Base-by-base conservation (phyloP, 1,140 invertebrate species). In the Drosophila ercepeae region DNA sequence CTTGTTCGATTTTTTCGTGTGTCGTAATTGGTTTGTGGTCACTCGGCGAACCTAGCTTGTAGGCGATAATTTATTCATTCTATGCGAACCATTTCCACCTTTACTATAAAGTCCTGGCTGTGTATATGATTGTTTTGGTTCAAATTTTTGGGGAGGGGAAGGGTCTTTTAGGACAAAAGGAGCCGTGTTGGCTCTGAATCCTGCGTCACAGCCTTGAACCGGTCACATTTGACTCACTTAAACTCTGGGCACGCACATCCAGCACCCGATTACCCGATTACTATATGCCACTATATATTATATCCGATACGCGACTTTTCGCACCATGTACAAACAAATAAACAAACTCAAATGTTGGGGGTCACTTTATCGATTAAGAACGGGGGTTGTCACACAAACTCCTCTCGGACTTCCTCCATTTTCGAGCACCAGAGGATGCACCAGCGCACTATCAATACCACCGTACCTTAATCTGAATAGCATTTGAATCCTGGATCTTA, bases 341-440 rank as follows among this genome's bases (percentile, higher is more conserved):
- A 67, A 67, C 63, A 67, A 67, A 60, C 21, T 45, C 6, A 34
- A 49, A 57, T 49, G 70, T 78, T 74, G 25, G 48, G 67, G 34
- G 49, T 81, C 82, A 73, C 59, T 84, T 84, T 84, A 84, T 84
- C 79, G 79, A 84, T 84, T 84, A 32, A 32, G 46, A 67, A 45
- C 39, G 21, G 64, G 19, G 60, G 45, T 64, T 65, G 60, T 65
- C 46, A 52, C 36, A 39, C 25, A 39, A 23, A 23, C 42, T 13
- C 14, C 14, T 2, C 11, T 60, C 9, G 13, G 21, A 16, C 44
- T 49, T n/a, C n/a, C 4, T 13, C n/a, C 21, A 21, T 39, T 3
- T 14, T 11, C 13, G 4, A 1, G 2, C 8, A 9, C 16, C 1
- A 19, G 3, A 11, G 2, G 14, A 45, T 11, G 11, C 1, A 7